Percentiles rank a stretch among this genome's conserved stretches.
Evolutionary conservation across 2,797 vertebrate genomes (phyloP).

Genomic region (Darevskia mixta): DNA sequence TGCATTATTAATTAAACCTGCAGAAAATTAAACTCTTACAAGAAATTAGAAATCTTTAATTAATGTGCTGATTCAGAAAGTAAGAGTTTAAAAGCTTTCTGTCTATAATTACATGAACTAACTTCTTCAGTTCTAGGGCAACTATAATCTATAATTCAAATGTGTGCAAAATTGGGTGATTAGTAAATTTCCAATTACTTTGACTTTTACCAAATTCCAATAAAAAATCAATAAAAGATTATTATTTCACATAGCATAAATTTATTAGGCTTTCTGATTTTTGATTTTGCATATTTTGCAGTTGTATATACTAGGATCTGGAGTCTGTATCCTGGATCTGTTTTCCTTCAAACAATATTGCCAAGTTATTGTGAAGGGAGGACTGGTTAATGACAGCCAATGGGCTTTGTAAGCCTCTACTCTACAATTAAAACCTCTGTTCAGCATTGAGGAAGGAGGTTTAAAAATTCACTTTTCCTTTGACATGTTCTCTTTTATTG

Average conservation of each 20-base stretch:
- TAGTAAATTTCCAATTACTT: neutral
- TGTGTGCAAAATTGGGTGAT: neutral
- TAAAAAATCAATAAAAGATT: neutral
- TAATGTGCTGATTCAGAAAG: conserved; percentile 14
- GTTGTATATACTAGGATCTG: neutral
- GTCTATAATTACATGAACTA: neutral
- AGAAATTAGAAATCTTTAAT: conserved; percentile 1
- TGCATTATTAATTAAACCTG: conserved; percentile 27
- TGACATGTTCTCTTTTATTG: neutral
- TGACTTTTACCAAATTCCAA: neutral
- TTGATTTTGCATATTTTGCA: neutral
- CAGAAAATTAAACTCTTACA: conserved; percentile 8
- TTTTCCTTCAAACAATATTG: neutral
- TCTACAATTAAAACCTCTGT: neutral
- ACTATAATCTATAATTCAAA: neutral
- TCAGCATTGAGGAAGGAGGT: neutral
- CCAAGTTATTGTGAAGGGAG: neutral
- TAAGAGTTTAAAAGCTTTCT: conserved; percentile 19
- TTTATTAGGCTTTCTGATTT: neutral
- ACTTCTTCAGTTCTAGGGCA: neutral
- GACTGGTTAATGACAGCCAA: neutral
- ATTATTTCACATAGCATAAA: neutral
- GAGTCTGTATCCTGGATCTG: neutral
- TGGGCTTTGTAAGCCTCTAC: neutral
- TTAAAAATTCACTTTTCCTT: neutral